Base-by-base conservation (phyloP, 2,888 invertebrate genomes). In the Meta bourneti region DNA sequence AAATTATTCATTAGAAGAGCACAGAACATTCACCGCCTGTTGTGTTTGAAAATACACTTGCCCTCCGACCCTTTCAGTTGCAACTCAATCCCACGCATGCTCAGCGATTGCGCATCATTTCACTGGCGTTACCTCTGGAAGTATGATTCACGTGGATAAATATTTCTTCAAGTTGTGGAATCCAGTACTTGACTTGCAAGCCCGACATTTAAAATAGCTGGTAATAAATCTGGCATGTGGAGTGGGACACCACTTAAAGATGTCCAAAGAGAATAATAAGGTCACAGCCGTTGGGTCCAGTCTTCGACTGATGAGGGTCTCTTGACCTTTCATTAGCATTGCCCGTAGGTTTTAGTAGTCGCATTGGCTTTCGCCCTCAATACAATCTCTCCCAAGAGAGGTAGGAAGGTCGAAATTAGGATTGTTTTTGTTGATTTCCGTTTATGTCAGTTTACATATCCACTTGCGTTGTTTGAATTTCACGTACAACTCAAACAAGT, bases 351-450 rank as follows among this genome's bases (percentile, higher is more conserved):
- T 77, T 86, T 51, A 49, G 51, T 49, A 61, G 9, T 61, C 49
- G 61, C 77, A 89, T 89, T 77, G 82, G 49, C 82, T 74, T 88
- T 82, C 89, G 89, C 19, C 89, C 89, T 82, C 89, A 81, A 89
- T 89, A 79, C 51, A 85, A 85, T 77, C 85, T 81, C 70, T 81
- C 54, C 70, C 8, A 61, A 49, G 20, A 69, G 13, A 20, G 16
- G 80, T 48, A 70, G 81, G 81, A 34, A 72, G 72, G 72, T 72
- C 81, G 49, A 69, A 69, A 6, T 11, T 9, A 48, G 61, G 79
- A 19, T 19, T 19, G 79, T 54, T 52, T 75, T 54, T 79, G 79
- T 79, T 79, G 79, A 79, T 79, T 13, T 54, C 51, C 7, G 75
- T 49, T 34, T 34, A 34, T 34, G 34, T 4, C 16, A 20, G 20